Evolutionary conservation across 2,113 vertebrate genomes (phyloP).

Genomic region (Noctilio leporinus): DNA sequence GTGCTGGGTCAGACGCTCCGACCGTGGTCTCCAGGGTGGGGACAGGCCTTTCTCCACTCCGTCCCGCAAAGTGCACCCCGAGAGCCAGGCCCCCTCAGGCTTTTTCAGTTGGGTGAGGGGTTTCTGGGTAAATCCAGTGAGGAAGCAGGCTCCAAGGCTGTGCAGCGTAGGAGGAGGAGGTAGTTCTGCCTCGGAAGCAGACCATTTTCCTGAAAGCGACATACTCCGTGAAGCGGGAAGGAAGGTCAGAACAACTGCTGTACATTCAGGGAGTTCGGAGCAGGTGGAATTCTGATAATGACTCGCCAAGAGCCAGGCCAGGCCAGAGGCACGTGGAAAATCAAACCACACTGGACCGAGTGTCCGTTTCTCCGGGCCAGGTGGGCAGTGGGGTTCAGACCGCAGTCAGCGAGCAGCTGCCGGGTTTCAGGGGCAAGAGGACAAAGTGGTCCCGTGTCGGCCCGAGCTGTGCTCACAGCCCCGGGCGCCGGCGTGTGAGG

Average conservation of each 20-base stretch:
- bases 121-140: background rate
- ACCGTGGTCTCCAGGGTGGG: background rate
- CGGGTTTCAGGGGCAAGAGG: background rate
- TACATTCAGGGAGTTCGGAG: background rate
- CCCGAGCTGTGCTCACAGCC: fast-evolving
- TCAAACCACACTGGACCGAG: background rate
- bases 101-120: background rate
- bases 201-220: background rate
- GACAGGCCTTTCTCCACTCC: background rate
- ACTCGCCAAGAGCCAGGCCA: background rate
- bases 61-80: fast-evolving
- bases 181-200: background rate
- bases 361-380: background rate
- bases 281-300: background rate
- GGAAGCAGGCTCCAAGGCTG: background rate
- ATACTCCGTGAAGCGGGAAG: background rate
- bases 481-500: fast-evolving
- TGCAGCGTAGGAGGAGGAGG: background rate
- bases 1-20: fast-evolving
- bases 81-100: background rate
- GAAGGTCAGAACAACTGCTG: background rate
- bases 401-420: fast-evolving
- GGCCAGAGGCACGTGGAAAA: background rate
- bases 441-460: fast-evolving
- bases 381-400: background rate